Evolutionary conservation across 2,113 vertebrate genomes (phyloP).

Genomic region (Carlito syrichta): DNA sequence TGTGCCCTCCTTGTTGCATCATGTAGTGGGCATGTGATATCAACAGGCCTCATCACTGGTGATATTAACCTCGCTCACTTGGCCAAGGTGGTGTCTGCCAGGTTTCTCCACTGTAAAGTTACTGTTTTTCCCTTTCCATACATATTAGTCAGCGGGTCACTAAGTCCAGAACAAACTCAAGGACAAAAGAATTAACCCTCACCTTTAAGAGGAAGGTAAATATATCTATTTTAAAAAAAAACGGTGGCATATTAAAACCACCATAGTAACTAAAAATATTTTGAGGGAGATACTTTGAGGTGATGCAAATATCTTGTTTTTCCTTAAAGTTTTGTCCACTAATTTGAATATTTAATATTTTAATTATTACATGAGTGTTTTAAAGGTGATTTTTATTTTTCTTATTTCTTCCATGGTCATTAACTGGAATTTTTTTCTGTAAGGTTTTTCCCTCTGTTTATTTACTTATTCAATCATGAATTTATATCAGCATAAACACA

Average conservation of each 20-base stretch:
- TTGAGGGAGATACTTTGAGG: background rate
- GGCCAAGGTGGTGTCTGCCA: background rate
- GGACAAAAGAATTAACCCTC: background rate
- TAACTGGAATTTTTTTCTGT: background rate
- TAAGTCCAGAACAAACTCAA: background rate
- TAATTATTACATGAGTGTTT: background rate
- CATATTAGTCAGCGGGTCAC: background rate
- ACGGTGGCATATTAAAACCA: background rate
- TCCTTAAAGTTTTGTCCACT: background rate
- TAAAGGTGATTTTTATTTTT: background rate
- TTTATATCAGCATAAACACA: background rate
- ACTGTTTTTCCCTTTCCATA: background rate
- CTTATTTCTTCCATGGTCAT: background rate
- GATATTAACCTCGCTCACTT: background rate
- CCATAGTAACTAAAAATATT: background rate
- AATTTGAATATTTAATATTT: background rate
- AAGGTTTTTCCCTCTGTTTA: background rate
- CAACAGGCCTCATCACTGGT: background rate
- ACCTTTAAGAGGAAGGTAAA: background rate
- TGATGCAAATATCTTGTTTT: background rate
- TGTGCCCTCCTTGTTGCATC: background rate
- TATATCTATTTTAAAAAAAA: background rate
- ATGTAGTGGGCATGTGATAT: background rate
- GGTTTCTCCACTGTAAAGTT: background rate
- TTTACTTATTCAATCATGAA: background rate